Base-by-base conservation (phyloP, 2,888 invertebrate genomes). In the Eudemis profundana region DNA sequence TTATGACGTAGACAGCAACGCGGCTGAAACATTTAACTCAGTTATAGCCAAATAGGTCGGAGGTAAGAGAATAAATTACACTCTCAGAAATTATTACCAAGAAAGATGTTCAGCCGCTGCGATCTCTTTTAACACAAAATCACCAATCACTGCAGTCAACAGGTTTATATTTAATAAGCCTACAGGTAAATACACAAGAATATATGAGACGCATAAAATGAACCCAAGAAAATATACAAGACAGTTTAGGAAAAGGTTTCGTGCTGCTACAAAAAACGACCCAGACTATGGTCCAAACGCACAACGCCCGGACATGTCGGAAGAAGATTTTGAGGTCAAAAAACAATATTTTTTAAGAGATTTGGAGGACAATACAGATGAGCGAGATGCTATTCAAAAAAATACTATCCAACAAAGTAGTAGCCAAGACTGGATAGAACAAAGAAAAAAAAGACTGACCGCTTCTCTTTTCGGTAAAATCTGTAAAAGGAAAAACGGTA, bases 41-140 rank as follows among this genome's bases (percentile, higher is more conserved):
- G 42, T 77, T 4, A 72, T 81, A 4, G 75, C 77, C 4, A 78
- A 78, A 70, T 77, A 73, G 64, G 71, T 76, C 15, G 78, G 78
- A 3, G 83, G 81, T 4, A 84, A 82, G 72, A 61, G n/a, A n/a
- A n/a, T n/a, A n/a, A n/a, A n/a, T n/a, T n/a, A 72, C 69, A 44
- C 74, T 4, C 49, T 69, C 57, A 72, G 67, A 61, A 64, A 76
- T 10, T 74, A 74, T 1, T 85, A 82, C 64, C 70, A 77, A 72
- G 72, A 68, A 8, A 70, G 82, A 54, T 79, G 75, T 49, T 66
- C 72, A 7, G 77, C 77, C 14, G 77, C 83, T 4, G 77, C 72
- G 7, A 61, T 82, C 12, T 73, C 74, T 12, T 79, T 75, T 64
- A 81, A 82, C 29, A 63, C 33, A 0, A 47, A 70, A 63, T 27